Evolutionary conservation across 1,140 invertebrate genomes (phyloP).

Genomic region (Carposina sasakii): DNA sequence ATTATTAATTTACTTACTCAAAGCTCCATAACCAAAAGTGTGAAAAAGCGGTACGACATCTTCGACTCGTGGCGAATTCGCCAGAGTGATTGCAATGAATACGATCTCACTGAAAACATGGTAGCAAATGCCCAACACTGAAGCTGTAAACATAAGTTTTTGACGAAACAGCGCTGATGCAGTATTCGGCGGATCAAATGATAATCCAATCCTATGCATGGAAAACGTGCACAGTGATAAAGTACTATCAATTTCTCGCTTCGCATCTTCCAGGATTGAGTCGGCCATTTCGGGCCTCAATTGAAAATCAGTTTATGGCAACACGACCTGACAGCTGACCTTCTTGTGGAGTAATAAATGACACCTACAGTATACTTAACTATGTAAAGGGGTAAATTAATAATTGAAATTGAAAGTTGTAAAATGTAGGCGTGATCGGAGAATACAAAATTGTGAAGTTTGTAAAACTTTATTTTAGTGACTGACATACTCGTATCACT

Average conservation of each 20-base stretch:
- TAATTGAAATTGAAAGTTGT: too few species aligned
- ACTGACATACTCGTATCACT: too few species aligned
- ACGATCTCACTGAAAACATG: conserved; percentile 61
- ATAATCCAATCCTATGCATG: conserved; percentile 47
- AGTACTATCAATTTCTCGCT: conserved; percentile 48
- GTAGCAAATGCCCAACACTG: conserved; percentile 45
- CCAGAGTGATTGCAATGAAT: conserved; percentile 48
- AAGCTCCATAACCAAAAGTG: conserved; percentile 55
- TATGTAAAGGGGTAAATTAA: too few species aligned
- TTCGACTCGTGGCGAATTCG: conserved; percentile 53
- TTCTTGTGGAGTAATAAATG: too few species aligned
- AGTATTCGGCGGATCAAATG: conserved; percentile 35
- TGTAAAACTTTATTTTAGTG: too few species aligned
- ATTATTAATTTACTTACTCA: conserved; percentile 46
- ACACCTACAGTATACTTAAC: too few species aligned
- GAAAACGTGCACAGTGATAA: conserved; percentile 42
- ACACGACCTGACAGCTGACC: too few species aligned
- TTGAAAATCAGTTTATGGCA: too few species aligned
- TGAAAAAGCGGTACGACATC: conserved; percentile 61
- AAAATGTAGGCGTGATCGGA: too few species aligned
- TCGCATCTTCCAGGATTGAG: conserved; percentile 31
- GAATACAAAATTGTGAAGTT: too few species aligned
- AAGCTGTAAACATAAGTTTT: conserved; percentile 44
- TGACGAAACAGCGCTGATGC: conserved; percentile 27
- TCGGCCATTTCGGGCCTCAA: conserved; percentile 36